These are phyloP conservation scores for Phengaris arion DNA, from an alignment of 2,888 invertebrate genomes.

Conservation along the genomic window DNA sequence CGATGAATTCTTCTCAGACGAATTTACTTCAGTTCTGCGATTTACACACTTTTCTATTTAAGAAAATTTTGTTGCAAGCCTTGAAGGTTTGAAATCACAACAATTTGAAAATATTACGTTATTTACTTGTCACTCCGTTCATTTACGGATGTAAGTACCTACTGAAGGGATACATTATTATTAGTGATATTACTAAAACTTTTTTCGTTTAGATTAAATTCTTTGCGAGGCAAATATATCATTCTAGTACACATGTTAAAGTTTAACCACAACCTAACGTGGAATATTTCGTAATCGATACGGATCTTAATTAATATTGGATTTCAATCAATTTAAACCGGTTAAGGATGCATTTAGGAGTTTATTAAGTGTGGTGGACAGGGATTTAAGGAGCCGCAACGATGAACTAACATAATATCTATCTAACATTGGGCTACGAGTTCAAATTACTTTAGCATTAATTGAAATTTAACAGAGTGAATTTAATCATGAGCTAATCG, in stretches of 20 bases:
- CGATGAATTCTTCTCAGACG: slow-evolving; percentile 29
- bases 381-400: neutral
- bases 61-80: neutral
- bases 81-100: neutral
- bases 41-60: slow-evolving; percentile 27
- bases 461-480: neutral
- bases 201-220: neutral
- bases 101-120: too few species aligned
- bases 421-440: neutral
- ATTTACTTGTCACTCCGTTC: too few species aligned
- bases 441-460: neutral
- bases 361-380: neutral
- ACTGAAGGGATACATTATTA: neutral
- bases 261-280: neutral
- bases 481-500: slow-evolving; percentile 6
- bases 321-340: neutral
- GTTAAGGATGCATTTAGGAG: neutral
- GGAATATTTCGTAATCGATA: slow-evolving; percentile 13
- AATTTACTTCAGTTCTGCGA: slow-evolving; percentile 19
- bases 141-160: too few species aligned
- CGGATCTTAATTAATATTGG: slow-evolving; percentile 9
- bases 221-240: neutral
- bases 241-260: neutral
- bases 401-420: neutral
- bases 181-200: neutral